A percentile compares a stretch with the other conserved stretches of the same genome.
These are phyloP conservation scores for Macroglossus sobrinus DNA, from an alignment of 2,113 vertebrate genomes.

Conservation along the genomic window DNA sequence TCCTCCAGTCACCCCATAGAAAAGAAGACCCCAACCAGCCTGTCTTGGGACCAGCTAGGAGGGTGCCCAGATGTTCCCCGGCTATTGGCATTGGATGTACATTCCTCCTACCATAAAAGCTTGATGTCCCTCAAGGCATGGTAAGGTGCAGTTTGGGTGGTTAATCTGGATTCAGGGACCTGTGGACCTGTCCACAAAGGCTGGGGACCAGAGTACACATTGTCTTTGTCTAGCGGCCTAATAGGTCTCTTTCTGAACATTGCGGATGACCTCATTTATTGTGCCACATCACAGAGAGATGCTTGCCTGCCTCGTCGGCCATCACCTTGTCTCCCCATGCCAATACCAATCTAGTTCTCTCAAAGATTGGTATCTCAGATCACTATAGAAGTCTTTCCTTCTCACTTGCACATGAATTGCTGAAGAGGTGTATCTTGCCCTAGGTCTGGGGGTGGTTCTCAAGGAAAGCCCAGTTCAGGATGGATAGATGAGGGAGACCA, in stretches of 20 bases:
- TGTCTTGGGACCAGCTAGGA: conserved; percentile 42
- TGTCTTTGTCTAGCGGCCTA: not conserved
- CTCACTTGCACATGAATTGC: not conserved
- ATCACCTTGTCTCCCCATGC: not conserved
- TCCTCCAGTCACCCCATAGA: conserved; percentile 64
- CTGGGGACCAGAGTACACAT: not conserved
- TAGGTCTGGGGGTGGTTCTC: not conserved
- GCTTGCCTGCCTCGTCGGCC: not conserved
- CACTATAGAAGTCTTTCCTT: not conserved
- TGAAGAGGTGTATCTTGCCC: not conserved
- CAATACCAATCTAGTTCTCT: not conserved
- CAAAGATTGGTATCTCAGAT: not conserved
- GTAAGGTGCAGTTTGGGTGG: conserved; percentile 24
- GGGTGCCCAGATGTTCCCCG: conserved; percentile 59
- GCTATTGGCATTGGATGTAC: conserved; percentile 22
- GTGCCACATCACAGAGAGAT: not conserved
- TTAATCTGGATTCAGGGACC: not conserved
- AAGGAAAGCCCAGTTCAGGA: not conserved
- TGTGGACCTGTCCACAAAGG: not conserved
- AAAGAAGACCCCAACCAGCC: conserved; percentile 42
- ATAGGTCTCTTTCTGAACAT: not conserved
- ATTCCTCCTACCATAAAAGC: conserved; percentile 24
- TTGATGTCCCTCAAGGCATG: not conserved
- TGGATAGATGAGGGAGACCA: not conserved
- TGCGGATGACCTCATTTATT: not conserved